Conservation (phyloP, 2,797 vertebrate genomes). For the Callimico goeldii region DNA sequence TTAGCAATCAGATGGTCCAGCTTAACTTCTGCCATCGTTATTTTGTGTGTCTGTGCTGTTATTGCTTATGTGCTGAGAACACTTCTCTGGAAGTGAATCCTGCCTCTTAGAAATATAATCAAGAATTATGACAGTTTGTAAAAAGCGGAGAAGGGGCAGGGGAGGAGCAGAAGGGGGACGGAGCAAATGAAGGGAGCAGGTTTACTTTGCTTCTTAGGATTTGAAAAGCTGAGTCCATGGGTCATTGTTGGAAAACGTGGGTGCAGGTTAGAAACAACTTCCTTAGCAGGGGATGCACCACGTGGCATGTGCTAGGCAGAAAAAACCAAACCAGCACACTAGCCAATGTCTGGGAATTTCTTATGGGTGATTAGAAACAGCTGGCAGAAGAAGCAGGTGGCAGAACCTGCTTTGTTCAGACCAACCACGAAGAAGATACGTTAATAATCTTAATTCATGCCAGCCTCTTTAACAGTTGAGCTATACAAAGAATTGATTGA, state of each 20-base stretch:
- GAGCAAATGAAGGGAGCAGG: too few species aligned
- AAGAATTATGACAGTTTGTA: too few species aligned
- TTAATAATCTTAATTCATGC: background rate
- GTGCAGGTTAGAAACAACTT: background rate
- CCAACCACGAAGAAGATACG: rapidly evolving
- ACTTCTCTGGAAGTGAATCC: background rate
- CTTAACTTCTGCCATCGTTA: background rate
- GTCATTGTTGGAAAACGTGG: background rate
- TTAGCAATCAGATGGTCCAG: background rate
- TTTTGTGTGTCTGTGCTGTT: background rate
- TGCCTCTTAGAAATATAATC: background rate
- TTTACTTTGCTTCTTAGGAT: background rate
- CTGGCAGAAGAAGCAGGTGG: too few species aligned
- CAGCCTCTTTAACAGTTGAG: background rate
- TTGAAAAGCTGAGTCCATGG: background rate
- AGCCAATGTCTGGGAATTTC: background rate
- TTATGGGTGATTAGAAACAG: background rate
- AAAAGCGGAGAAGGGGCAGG: background rate
- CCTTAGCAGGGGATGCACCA: too few species aligned
- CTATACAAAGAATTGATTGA: background rate
- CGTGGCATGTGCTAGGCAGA: rapidly evolving
- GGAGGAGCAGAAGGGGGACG: too few species aligned
- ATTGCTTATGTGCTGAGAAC: background rate
- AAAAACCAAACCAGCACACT: rapidly evolving
- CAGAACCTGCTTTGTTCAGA: background rate